These are phyloP conservation scores for Leucophenga varia DNA, from an alignment of 1,140 invertebrate genomes.

Conservation along the genomic window DNA sequence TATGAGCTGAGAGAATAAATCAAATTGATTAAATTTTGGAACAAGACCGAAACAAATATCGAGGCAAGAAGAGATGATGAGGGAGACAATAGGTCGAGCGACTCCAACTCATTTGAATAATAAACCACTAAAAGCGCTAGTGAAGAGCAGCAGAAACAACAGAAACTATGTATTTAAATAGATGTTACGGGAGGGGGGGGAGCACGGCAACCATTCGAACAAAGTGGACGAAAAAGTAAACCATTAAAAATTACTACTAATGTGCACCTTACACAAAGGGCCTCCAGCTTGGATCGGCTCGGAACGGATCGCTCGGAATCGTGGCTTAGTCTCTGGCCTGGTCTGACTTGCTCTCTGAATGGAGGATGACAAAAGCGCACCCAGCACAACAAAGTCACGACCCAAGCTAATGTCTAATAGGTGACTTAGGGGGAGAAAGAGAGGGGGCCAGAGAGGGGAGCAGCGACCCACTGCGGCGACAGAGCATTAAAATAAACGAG, in stretches of 20 bases:
- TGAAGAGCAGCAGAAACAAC: constrained; percentile 30
- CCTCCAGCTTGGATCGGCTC: not conserved
- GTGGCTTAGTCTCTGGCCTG: no score
- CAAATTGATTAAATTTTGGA: constrained; percentile 54
- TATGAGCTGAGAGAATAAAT: constrained; percentile 43
- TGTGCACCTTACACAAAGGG: constrained; percentile 50
- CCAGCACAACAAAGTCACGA: constrained; percentile 32
- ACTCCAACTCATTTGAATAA: constrained; percentile 42
- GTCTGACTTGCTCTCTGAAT: no score
- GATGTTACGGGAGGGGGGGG: no score
- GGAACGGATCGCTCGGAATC: constrained; percentile 24
- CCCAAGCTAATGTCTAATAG: constrained; percentile 36
- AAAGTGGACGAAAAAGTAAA: constrained; percentile 46
- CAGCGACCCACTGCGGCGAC: constrained; percentile 52
- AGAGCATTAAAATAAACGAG: constrained; percentile 54
- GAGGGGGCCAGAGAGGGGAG: constrained; percentile 4
- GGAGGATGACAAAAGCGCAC: constrained; percentile 30
- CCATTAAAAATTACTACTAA: constrained; percentile 54
- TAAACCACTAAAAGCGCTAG: constrained; percentile 42
- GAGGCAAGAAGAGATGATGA: not conserved
- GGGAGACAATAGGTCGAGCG: constrained; percentile 15
- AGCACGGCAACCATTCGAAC: constrained; percentile 25
- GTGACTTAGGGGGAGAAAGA: not conserved
- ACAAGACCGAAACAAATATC: constrained; percentile 24
- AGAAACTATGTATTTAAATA: constrained; percentile 36